phyloP scores from a whole-genome alignment of 1,140 invertebrate species.

The Zaprionus inermis region DNA sequence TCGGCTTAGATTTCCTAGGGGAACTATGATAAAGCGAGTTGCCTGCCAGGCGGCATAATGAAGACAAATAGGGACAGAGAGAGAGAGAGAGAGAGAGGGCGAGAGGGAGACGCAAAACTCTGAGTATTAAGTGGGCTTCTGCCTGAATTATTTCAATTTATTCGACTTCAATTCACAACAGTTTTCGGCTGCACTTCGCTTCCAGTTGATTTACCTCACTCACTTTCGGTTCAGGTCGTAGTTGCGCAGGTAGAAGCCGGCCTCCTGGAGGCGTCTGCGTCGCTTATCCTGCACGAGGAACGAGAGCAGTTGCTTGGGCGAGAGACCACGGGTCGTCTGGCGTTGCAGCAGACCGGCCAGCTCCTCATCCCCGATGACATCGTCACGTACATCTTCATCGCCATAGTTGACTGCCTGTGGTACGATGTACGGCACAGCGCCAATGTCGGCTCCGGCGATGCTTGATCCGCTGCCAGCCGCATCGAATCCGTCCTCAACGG shows the following conservation, averaged over 20 bases:
- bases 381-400: constrained; percentile 42
- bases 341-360: constrained; percentile 41
- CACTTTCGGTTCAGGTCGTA: constrained; percentile 67
- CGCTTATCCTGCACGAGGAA: constrained; percentile 63
- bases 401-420: neutral
- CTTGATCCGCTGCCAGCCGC: neutral
- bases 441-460: neutral
- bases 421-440: neutral
- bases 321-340: constrained; percentile 51
- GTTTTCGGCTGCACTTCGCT: neutral
- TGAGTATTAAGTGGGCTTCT: constrained; percentile 39
- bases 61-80: constrained; percentile 60
- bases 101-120: constrained; percentile 9
- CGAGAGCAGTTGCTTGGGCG: constrained; percentile 54
- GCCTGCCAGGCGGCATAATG: constrained; percentile 53
- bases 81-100: neutral
- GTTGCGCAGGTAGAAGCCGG: constrained; percentile 68
- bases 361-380: constrained; percentile 47
- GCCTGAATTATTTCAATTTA: constrained; percentile 69
- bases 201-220: constrained; percentile 33
- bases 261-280: constrained; percentile 67
- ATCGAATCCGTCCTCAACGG: constrained; percentile 14
- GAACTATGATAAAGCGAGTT: constrained; percentile 68
- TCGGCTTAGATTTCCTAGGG: constrained; percentile 72
- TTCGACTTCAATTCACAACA: constrained; percentile 42